Evolutionary conservation across 2,888 invertebrate genomes (phyloP).

Genomic region (Anthophora plumipes): DNA sequence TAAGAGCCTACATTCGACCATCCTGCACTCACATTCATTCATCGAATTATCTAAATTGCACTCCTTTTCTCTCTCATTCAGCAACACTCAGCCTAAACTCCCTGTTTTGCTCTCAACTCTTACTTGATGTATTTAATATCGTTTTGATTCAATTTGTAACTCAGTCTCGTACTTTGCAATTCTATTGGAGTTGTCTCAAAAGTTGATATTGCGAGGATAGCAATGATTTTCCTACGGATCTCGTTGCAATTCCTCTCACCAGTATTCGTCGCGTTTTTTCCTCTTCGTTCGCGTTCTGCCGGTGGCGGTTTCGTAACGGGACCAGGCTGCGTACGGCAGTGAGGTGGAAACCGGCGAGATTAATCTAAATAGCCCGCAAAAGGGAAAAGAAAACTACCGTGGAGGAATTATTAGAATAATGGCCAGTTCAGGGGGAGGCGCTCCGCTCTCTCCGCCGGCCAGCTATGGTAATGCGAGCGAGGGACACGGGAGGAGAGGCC

Average conservation of each 20-base stretch:
- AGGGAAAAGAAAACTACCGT: constrained; percentile 56
- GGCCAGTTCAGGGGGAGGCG: constrained; percentile 46
- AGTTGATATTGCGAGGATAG: too few species aligned
- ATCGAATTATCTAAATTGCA: too few species aligned
- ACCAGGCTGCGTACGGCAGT: constrained; percentile 47
- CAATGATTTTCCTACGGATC: background rate
- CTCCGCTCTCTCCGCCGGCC: constrained; percentile 9
- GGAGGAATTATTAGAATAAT: constrained; percentile 58
- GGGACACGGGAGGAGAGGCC: constrained; percentile 75
- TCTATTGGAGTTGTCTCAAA: too few species aligned
- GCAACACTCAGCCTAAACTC: too few species aligned
- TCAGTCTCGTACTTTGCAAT: too few species aligned
- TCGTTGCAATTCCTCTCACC: background rate
- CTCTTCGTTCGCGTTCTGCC: background rate
- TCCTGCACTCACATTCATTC: too few species aligned
- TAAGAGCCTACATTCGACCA: too few species aligned
- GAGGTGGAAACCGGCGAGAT: constrained; percentile 52
- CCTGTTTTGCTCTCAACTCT: too few species aligned
- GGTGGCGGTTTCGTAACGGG: constrained; percentile 44
- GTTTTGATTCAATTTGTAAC: too few species aligned
- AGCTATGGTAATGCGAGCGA: constrained; percentile 79
- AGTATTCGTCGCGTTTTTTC: background rate
- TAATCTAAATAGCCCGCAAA: constrained; percentile 54
- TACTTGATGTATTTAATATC: too few species aligned
- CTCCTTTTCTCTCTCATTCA: too few species aligned